A percentile compares a stretch with the other conserved stretches of the same genome.
Evolutionary conservation across 2,888 invertebrate genomes (phyloP).

Genomic region (Caenorhabditis panamensis): DNA sequence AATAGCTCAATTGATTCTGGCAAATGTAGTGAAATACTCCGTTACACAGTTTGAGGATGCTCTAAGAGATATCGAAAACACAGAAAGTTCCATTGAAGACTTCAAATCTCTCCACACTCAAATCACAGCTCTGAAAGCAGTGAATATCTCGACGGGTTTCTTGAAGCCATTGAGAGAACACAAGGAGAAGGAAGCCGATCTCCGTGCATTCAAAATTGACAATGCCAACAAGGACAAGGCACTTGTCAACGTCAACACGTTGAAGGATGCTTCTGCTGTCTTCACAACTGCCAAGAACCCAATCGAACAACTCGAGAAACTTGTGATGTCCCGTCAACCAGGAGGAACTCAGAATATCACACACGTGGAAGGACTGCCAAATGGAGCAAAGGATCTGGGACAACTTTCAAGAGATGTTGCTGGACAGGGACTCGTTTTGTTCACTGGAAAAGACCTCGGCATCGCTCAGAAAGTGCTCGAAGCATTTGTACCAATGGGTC

Average conservation of each 20-base stretch:
- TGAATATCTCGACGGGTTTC: not conserved
- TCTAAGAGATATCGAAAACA: too few relatives aligned
- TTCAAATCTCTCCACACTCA: too few relatives aligned
- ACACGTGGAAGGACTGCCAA: not conserved
- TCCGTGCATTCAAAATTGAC: too few relatives aligned
- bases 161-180: too few relatives aligned
- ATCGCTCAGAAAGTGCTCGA: too few relatives aligned
- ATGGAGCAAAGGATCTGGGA: not conserved
- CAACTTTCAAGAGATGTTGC: not conserved
- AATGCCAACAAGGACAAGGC: not conserved
- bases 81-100: too few relatives aligned
- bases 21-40: too few relatives aligned
- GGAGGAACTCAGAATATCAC: not conserved
- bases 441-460: not conserved
- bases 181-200: too few relatives aligned
- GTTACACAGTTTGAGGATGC: too few relatives aligned
- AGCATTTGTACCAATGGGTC: not conserved
- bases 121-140: too few relatives aligned
- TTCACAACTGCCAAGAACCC: not conserved
- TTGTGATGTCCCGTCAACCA: not conserved
- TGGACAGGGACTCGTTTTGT: not conserved
- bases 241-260: not conserved
- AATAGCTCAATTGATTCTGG: too few relatives aligned
- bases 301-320: not conserved
- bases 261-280: not conserved